A percentile compares a stretch with the other conserved stretches of the same genome.
phyloP scores from a whole-genome alignment of 2,888 invertebrate genomes.

The Andricus quercusramuli region DNA sequence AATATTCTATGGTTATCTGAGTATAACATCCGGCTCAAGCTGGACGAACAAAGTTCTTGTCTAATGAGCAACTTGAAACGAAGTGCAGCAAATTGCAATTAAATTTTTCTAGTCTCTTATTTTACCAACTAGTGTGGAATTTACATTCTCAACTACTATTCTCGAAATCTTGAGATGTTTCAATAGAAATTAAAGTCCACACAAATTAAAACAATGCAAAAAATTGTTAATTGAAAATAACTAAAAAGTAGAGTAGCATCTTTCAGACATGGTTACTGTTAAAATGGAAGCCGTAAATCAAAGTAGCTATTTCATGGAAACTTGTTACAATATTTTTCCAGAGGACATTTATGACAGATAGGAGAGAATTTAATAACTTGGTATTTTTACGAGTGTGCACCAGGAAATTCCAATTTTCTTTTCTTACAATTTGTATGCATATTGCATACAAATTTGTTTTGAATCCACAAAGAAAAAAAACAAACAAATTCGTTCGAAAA shows the following conservation, averaged over 20 bases:
- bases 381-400: not conserved
- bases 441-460: too few relatives aligned
- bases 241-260: not conserved
- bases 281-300: not conserved
- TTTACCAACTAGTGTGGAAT: slow-evolving; percentile 53
- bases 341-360: not conserved
- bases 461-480: too few relatives aligned
- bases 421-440: too few relatives aligned
- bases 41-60: slow-evolving; percentile 51
- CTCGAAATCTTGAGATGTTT: not conserved
- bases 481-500: too few relatives aligned
- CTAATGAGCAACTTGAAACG: slow-evolving; percentile 60
- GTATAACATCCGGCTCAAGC: not conserved
- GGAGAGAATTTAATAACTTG: not conserved
- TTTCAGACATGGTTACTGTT: not conserved
- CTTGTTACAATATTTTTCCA: not conserved
- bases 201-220: not conserved
- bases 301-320: not conserved
- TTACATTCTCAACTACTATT: slow-evolving; percentile 50
- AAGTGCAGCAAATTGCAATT: slow-evolving; percentile 53
- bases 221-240: not conserved
- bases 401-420: too few relatives aligned
- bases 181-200: not conserved
- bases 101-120: slow-evolving; percentile 54
- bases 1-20: too few relatives aligned